Percentiles rank a stretch among this genome's conserved stretches.
Evolutionary conservation across 2,888 invertebrate species (phyloP).

Genomic region (Dolomedes plantarius): DNA sequence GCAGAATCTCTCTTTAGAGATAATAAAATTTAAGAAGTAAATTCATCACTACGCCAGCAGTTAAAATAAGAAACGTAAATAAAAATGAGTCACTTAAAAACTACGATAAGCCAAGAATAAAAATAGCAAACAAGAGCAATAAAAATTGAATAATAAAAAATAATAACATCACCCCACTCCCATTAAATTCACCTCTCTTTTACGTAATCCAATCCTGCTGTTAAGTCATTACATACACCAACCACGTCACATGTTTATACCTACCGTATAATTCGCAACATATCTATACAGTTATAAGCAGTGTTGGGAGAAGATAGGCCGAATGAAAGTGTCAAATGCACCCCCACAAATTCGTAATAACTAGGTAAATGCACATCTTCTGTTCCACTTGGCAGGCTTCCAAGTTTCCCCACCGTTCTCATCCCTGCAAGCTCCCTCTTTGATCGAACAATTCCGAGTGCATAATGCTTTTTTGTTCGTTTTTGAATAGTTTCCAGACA

Average conservation of each 20-base stretch:
- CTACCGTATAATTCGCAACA: neutral
- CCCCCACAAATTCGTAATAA: slow-evolving; percentile 16
- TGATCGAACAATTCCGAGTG: neutral
- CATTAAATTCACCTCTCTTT: neutral
- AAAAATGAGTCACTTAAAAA: no score
- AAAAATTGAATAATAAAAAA: no score
- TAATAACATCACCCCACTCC: neutral
- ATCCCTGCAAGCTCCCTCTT: neutral
- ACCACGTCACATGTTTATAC: neutral
- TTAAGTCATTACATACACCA: neutral
- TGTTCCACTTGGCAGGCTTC: slow-evolving; percentile 10
- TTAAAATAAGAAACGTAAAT: no score
- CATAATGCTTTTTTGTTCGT: no score
- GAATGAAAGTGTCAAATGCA: slow-evolving; percentile 9
- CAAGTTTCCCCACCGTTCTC: neutral
- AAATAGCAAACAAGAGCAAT: no score
- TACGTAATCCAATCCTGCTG: neutral
- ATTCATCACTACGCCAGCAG: no score
- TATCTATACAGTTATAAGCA: neutral
- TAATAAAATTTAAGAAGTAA: no score
- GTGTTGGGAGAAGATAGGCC: neutral
- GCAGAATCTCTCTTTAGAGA: no score
- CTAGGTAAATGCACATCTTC: slow-evolving; percentile 1
- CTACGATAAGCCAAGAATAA: no score
- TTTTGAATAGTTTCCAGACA: neutral